Evolutionary conservation across 2,888 invertebrate genomes (phyloP).

Genomic region (Acanthoscelides obtectus): DNA sequence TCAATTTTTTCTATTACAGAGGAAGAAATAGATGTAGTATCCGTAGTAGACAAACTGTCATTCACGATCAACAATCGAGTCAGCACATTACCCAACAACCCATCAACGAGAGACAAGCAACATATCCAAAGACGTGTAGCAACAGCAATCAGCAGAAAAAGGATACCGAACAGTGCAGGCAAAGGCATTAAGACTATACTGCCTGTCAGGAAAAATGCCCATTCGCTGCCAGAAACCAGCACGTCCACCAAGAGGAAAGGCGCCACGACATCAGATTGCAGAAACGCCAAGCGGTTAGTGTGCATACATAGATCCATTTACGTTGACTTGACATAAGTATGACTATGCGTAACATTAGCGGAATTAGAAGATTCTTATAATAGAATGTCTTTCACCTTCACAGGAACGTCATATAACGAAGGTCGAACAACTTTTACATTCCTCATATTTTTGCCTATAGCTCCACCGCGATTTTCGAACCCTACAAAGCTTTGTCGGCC

Average conservation of each 20-base stretch:
- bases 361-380: too few relatives aligned
- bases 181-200: constrained; percentile 33
- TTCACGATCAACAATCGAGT: constrained; percentile 23
- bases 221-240: constrained; percentile 2
- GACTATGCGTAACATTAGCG: too few relatives aligned
- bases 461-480: too few relatives aligned
- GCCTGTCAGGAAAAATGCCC: constrained; percentile 25
- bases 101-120: constrained; percentile 64
- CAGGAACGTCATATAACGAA: too few relatives aligned
- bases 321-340: too few relatives aligned
- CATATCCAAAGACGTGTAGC: constrained; percentile 61
- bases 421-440: too few relatives aligned
- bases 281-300: background rate
- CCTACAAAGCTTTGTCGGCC: too few relatives aligned
- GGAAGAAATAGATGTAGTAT: constrained; percentile 83
- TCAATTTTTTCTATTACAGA: constrained; percentile 53
- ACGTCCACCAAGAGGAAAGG: constrained; percentile 9
- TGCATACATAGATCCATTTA: too few relatives aligned
- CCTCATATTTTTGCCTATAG: too few relatives aligned
- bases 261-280: background rate
- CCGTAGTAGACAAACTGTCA: constrained; percentile 53
- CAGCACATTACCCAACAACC: constrained; percentile 61
- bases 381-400: too few relatives aligned
- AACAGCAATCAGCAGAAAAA: constrained; percentile 50
- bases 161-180: constrained; percentile 12